Evolutionary conservation across 2,888 invertebrate species (phyloP), one percentile per base, ranked within the genome.

Genomic region (Epistrophe eligans): DNA sequence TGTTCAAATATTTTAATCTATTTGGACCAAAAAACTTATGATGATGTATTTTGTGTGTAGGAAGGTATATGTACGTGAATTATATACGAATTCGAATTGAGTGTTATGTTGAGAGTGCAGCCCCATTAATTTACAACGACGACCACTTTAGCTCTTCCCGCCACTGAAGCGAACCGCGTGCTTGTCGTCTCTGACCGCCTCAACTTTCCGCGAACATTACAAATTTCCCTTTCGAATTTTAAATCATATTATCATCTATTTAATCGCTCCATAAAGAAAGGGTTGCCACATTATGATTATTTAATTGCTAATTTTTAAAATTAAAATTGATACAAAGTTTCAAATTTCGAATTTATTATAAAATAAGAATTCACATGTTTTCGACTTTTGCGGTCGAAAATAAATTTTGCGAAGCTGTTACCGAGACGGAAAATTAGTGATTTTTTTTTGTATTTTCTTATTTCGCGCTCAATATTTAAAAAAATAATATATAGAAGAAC

Each of bases 1-100:
- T 35, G 62, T 24, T 32, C 35, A 66, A 83, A 87, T 71, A 79
- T 74, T 60, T 74, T 79, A 87, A 87, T 87, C 83, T 79, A 15
- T 60, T 83, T 64, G 32, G 62, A 70, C 58, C 60, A 48, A 17
- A 74, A 72, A 70, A 1, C 52, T 64, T 82, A 24, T 24, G 24
- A 71, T 66, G 72, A 50, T 55, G 24, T 66, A 52, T 57, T n/a
- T 40, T 35, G 35, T 35, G 9, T 2, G n/a, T 32, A 57, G 55
- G 28, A 55, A 32, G 10, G 10, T 35, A 58, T 10, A 55, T 1
- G 5, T 32, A 57, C 10, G 4, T 10, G 28, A 2, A n/a, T 11
- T 38, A 40, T 60, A 77, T 60, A 77, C 11, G 8, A 4, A 60
- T 58, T 66, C 13, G 15, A 50, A 38, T 67, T 67, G 35, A 35